These are phyloP conservation scores for Tridacna crocea DNA, from an alignment of 2,888 invertebrate species.

Conservation along the genomic window DNA sequence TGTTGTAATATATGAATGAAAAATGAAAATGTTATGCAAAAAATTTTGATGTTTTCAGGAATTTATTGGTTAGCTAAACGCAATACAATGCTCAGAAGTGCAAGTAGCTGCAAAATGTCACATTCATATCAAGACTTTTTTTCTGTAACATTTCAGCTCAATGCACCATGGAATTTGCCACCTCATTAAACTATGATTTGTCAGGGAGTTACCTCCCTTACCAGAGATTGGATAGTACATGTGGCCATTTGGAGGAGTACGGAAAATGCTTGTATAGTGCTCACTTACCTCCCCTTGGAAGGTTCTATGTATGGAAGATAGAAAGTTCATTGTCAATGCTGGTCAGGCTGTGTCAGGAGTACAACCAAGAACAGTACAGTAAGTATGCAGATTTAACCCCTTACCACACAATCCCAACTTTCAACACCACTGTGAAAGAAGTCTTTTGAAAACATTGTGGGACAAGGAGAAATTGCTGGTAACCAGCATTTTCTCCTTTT, in stretches of 20 bases:
- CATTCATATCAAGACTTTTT: too few species aligned
- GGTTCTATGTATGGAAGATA: conserved; percentile 32
- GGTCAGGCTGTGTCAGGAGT: conserved; percentile 29
- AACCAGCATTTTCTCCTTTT: too few species aligned
- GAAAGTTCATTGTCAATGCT: conserved; percentile 30
- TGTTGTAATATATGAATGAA: too few species aligned
- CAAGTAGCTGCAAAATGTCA: too few species aligned
- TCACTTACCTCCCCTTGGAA: conserved; percentile 30
- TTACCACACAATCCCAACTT: neutral
- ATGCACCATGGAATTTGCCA: conserved; percentile 42
- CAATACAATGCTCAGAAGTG: too few species aligned
- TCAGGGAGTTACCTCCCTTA: conserved; percentile 21
- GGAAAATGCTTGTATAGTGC: conserved; percentile 34
- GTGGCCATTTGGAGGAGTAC: conserved; percentile 29
- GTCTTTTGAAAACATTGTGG: neutral
- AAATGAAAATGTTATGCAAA: too few species aligned
- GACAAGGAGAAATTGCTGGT: too few species aligned
- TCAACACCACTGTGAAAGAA: neutral
- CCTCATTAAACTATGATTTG: conserved; percentile 4
- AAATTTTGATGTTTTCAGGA: too few species aligned
- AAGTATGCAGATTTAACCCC: neutral
- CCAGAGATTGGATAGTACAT: conserved; percentile 26
- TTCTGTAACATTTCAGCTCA: conserved; percentile 15
- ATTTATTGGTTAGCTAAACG: too few species aligned
- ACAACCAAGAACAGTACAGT: neutral